phyloP scores from a whole-genome alignment of 2,113 vertebrate species.

The Phrynosoma platyrhinos region DNA sequence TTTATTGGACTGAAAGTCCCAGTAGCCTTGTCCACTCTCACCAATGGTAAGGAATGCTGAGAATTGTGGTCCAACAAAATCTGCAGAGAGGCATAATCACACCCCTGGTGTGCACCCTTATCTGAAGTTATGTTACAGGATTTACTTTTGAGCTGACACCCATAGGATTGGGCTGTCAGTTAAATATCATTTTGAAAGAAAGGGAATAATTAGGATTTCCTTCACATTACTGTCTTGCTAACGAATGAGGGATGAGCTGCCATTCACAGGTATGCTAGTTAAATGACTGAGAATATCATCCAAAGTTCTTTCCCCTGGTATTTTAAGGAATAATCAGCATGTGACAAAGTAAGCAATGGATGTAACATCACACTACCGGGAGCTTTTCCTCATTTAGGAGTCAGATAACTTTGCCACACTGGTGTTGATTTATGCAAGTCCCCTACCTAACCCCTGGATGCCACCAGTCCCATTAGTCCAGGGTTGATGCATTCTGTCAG shows the following conservation, averaged over 20 bases:
- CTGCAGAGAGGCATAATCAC: no score
- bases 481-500: constrained; percentile 15
- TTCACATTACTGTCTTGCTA: not conserved
- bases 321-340: not conserved
- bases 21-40: no score
- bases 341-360: not conserved
- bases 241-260: not conserved
- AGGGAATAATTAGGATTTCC: not conserved
- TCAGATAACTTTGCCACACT: constrained; percentile 3
- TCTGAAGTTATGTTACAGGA: not conserved
- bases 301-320: not conserved
- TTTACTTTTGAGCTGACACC: not conserved
- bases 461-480: not conserved
- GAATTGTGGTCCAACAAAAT: no score
- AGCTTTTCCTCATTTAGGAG: not conserved
- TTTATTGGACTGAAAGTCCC: no score
- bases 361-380: not conserved
- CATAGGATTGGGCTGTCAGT: not conserved
- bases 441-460: not conserved
- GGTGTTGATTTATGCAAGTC: not conserved
- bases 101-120: no score
- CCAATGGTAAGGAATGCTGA: no score
- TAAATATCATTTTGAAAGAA: not conserved
- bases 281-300: not conserved
- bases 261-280: no score